Conservation (phyloP, 2,113 vertebrate species). For the Pseudorectes ferrugineus region DNA sequence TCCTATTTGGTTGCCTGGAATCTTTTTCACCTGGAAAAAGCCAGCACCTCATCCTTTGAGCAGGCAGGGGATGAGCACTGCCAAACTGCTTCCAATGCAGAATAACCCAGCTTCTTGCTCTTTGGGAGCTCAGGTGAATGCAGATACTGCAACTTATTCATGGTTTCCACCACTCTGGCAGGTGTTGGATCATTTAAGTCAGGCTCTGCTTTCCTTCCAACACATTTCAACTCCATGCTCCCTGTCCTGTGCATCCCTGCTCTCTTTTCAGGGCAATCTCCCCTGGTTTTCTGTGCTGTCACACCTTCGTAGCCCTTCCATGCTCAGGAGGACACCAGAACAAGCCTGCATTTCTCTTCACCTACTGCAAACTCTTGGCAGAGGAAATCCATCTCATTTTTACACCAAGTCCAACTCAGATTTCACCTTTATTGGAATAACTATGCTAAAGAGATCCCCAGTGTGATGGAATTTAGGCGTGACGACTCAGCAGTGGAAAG, state of each 20-base stretch:
- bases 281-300: not conserved
- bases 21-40: not conserved
- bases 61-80: not conserved
- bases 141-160: not conserved
- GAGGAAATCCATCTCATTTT: not conserved
- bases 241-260: not conserved
- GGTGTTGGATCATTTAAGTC: not conserved
- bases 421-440: not conserved
- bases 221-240: not conserved
- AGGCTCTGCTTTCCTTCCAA: not conserved
- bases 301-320: fast-evolving
- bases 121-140: not conserved
- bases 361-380: not conserved
- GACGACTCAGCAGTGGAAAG: not conserved
- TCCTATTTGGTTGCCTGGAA: not conserved
- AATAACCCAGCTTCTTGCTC: not conserved
- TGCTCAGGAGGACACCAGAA: not conserved
- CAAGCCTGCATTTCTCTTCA: not conserved
- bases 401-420: not conserved
- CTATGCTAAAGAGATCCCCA: not conserved
- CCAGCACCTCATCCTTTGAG: not conserved
- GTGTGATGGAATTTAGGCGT: not conserved
- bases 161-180: not conserved
- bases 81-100: not conserved
- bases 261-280: not conserved